Conservation (phyloP, 1,140 invertebrate genomes). For the Drosophila willistoni region DNA sequence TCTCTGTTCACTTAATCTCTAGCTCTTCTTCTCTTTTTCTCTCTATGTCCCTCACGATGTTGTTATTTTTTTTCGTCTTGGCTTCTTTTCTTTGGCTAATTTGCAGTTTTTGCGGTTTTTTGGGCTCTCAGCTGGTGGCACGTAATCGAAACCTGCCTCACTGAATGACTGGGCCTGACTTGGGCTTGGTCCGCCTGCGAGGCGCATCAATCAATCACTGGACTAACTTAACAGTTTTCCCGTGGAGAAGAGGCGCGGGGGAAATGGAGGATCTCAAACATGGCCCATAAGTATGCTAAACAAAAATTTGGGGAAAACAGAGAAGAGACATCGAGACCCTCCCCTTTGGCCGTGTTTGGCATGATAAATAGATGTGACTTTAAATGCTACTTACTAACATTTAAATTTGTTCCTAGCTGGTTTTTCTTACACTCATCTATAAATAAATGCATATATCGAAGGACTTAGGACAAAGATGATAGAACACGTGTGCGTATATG, state of each 20-base stretch:
- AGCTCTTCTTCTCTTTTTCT: not conserved
- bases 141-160: conserved; percentile 50
- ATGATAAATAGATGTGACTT: conserved; percentile 62
- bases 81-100: conserved; percentile 37
- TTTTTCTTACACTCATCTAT: conserved; percentile 18
- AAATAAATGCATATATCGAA: conserved; percentile 27
- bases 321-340: conserved; percentile 11
- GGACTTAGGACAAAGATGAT: not conserved
- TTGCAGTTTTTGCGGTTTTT: conserved; percentile 49
- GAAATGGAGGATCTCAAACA: not conserved
- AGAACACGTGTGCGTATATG: conserved; percentile 66
- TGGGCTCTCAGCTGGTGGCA: conserved; percentile 48
- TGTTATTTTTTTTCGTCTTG: not conserved
- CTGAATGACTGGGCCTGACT: not conserved
- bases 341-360: conserved; percentile 41
- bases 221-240: conserved; percentile 27
- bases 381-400: conserved; percentile 50
- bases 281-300: conserved; percentile 58
- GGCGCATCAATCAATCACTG: conserved; percentile 63
- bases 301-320: conserved; percentile 44
- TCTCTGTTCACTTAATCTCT: not conserved
- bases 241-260: conserved; percentile 15
- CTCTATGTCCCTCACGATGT: not conserved
- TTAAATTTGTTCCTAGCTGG: conserved; percentile 12
- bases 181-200: conserved; percentile 17